Percentiles rank a stretch among this genome's conserved stretches.
phyloP scores from a whole-genome alignment of 2,797 vertebrate genomes.

The Fratercula arctica region DNA sequence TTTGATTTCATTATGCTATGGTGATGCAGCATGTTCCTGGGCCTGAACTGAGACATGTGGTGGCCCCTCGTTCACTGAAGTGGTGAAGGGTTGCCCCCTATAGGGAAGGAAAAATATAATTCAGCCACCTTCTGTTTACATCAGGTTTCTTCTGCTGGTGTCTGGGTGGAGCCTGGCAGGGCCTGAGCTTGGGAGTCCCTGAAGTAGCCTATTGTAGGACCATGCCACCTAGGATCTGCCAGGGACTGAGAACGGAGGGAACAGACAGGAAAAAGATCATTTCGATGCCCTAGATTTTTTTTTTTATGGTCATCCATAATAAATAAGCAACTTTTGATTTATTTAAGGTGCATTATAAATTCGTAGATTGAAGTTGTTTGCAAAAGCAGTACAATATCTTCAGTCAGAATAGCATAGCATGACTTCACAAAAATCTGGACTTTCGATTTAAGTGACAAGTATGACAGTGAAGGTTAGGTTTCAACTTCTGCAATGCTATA shows the following conservation, averaged over 20 bases:
- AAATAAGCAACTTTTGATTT: slow-evolving; percentile 21
- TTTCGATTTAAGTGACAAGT: neutral
- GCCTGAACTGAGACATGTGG: neutral
- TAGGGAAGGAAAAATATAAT: slow-evolving; percentile 63
- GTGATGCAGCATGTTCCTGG: neutral
- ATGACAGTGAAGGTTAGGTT: neutral
- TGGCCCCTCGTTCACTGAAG: neutral
- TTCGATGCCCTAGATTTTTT: neutral
- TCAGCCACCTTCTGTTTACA: neutral
- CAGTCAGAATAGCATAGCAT: neutral
- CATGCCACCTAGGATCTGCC: neutral
- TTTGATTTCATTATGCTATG: neutral
- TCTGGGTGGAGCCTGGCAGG: neutral
- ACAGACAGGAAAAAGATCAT: neutral
- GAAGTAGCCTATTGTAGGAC: neutral
- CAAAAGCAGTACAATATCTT: neutral
- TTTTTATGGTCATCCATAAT: neutral
- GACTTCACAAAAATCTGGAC: neutral
- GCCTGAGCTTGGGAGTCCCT: neutral
- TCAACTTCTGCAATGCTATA: neutral
- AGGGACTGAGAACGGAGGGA: neutral
- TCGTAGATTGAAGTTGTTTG: neutral
- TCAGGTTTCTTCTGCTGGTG: neutral
- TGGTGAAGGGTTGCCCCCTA: slow-evolving; percentile 67
- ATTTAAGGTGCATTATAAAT: neutral